A percentile compares a stretch with the other conserved stretches of the same genome.
phyloP scores from a whole-genome alignment of 2,888 invertebrate genomes.

The Hartigia nigra region DNA sequence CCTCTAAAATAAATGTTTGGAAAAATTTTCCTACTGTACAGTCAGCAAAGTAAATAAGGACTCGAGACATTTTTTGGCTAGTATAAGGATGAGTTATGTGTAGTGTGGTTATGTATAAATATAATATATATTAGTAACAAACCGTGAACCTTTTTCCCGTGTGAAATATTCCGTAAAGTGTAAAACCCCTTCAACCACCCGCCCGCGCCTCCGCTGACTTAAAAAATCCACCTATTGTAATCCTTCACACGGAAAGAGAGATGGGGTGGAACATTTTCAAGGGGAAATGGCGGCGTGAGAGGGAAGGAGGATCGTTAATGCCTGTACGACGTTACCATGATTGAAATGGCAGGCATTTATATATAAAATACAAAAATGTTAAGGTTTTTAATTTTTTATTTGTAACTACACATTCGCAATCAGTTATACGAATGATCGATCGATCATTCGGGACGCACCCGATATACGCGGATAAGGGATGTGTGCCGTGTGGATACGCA shows the following conservation, averaged over 20 bases:
- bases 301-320: not conserved
- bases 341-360: not conserved
- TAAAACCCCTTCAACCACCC: too few relatives aligned
- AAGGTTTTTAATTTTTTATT: not conserved
- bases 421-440: not conserved
- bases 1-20: not conserved
- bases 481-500: not conserved
- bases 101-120: not conserved
- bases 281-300: too few relatives aligned
- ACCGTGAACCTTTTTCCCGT: not conserved
- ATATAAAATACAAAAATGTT: too few relatives aligned
- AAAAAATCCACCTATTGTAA: not conserved
- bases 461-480: not conserved
- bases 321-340: not conserved
- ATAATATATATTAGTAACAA: not conserved
- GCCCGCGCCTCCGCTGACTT: not conserved
- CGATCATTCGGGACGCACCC: not conserved
- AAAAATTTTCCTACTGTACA: not conserved
- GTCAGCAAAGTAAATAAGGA: too few relatives aligned
- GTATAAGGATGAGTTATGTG: too few relatives aligned
- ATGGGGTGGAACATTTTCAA: not conserved
- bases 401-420: not conserved
- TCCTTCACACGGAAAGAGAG: not conserved
- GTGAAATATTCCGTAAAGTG: not conserved
- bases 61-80: too few relatives aligned